These are phyloP conservation scores for Dynastes hyllus DNA, from an alignment of 2,888 invertebrate species.

Conservation along the genomic window DNA sequence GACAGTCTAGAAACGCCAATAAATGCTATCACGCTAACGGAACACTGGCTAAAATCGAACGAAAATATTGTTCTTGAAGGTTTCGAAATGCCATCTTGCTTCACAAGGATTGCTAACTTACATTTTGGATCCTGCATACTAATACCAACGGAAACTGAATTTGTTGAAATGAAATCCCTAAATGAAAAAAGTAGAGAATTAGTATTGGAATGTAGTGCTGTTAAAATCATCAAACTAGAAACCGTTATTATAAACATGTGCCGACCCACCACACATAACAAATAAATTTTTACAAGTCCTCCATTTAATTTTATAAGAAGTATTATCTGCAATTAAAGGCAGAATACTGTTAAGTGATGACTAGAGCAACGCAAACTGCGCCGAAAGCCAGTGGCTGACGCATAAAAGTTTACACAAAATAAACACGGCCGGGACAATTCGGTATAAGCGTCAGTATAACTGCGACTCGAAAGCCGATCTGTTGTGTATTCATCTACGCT, in stretches of 20 bases:
- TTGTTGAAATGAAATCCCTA: conserved; percentile 10
- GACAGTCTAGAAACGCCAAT: not conserved
- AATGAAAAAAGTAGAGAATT: conserved; percentile 1
- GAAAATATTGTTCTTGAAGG: conserved; percentile 10
- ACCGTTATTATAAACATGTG: not conserved
- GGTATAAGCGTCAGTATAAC: too few relatives aligned
- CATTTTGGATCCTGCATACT: conserved; percentile 33
- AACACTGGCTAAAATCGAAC: conserved; percentile 37
- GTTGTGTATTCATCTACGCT: too few relatives aligned
- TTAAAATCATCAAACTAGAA: not conserved
- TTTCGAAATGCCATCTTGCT: conserved; percentile 12
- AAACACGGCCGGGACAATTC: too few relatives aligned
- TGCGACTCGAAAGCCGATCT: too few relatives aligned
- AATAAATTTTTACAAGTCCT: too few relatives aligned
- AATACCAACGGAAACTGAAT: not conserved
- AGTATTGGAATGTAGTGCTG: not conserved
- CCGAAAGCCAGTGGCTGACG: too few relatives aligned
- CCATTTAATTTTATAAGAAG: too few relatives aligned
- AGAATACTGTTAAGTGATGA: too few relatives aligned
- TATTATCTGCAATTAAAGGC: too few relatives aligned
- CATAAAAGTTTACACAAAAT: too few relatives aligned
- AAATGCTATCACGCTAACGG: conserved; percentile 16
- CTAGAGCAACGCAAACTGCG: too few relatives aligned
- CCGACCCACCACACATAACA: too few relatives aligned
- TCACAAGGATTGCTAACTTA: not conserved